Evolutionary conservation across 1,140 invertebrate genomes (phyloP).

Genomic region (Triops longicaudatus): DNA sequence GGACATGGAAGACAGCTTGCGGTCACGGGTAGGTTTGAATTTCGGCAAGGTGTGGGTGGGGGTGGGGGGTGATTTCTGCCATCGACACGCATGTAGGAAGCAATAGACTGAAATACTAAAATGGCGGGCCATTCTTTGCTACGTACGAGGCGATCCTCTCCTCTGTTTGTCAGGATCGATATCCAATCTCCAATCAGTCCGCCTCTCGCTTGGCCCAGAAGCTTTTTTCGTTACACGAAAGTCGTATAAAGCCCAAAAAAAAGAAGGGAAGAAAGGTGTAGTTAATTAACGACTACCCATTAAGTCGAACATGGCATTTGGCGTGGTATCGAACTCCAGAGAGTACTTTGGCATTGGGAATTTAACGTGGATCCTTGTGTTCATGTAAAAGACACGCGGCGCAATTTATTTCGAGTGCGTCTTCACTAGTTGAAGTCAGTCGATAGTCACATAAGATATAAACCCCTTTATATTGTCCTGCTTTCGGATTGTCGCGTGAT

Average conservation of each 20-base stretch:
- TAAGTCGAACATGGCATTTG: conserved; percentile 4
- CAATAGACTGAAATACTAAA: background rate
- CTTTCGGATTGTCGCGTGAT: background rate
- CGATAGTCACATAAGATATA: background rate
- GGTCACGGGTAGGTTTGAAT: background rate
- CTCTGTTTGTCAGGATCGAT: background rate
- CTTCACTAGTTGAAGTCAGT: background rate
- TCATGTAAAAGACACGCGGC: background rate
- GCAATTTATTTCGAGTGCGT: background rate
- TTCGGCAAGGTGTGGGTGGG: background rate
- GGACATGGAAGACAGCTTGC: background rate
- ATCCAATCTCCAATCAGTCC: conserved; percentile 15
- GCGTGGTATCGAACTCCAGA: background rate
- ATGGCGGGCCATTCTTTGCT: background rate
- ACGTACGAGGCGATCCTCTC: background rate
- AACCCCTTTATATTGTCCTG: background rate
- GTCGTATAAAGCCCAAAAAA: background rate
- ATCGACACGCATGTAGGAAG: background rate
- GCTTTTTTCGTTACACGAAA: background rate
- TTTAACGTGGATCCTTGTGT: background rate
- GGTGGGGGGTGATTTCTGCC: background rate
- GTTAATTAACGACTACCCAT: conserved; percentile 2
- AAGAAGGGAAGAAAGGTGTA: background rate
- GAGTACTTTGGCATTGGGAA: background rate
- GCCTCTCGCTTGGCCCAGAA: background rate